These are phyloP conservation scores for Megalops atlanticus DNA, from an alignment of 2,113 vertebrate genomes.

Conservation along the genomic window DNA sequence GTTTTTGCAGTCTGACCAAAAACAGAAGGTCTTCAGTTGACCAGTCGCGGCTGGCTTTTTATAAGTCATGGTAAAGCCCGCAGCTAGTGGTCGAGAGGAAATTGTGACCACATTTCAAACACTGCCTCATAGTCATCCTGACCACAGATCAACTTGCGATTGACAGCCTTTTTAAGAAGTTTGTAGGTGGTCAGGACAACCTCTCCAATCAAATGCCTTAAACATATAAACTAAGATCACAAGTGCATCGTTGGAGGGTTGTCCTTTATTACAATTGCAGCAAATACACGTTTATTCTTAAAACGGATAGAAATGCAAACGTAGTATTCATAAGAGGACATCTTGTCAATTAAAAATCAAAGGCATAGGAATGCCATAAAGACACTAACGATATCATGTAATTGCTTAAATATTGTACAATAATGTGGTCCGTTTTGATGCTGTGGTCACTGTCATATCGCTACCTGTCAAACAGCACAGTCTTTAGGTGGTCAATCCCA, in stretches of 20 bases:
- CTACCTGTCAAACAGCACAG: neutral
- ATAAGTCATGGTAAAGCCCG: neutral
- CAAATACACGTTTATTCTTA: neutral
- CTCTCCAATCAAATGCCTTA: neutral
- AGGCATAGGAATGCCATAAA: neutral
- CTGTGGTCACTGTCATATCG: neutral
- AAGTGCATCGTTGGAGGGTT: neutral
- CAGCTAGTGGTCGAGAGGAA: neutral
- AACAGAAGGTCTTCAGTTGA: too few relatives aligned
- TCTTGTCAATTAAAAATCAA: too few relatives aligned
- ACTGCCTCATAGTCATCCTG: neutral
- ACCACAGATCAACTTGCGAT: neutral
- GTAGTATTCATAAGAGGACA: neutral
- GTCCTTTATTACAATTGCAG: neutral
- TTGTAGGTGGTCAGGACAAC: neutral
- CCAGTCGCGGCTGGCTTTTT: neutral
- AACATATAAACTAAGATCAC: neutral
- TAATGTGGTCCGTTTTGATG: neutral
- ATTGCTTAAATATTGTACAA: too few relatives aligned
- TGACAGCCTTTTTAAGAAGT: neutral
- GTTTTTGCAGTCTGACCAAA: too few relatives aligned
- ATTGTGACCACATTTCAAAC: neutral
- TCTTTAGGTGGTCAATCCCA: neutral
- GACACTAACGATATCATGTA: neutral
- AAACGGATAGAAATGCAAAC: neutral